Evolutionary conservation across 2,113 vertebrate genomes (phyloP).

Genomic region (Bufo bufo): DNA sequence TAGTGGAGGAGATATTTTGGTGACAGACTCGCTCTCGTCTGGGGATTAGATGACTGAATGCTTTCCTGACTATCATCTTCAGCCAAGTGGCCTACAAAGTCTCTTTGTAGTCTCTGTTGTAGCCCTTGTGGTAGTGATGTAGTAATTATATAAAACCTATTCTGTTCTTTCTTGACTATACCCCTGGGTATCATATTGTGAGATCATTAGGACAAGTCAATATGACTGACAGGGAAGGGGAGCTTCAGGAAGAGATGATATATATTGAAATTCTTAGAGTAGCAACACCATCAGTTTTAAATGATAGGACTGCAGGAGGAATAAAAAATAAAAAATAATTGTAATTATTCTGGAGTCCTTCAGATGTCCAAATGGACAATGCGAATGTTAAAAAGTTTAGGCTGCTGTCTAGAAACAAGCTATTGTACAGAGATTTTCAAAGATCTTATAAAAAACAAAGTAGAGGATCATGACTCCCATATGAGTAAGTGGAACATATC

Average conservation of each 20-base stretch:
- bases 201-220: neutral
- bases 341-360: neutral
- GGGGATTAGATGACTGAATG: no score
- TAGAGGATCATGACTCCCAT: no score
- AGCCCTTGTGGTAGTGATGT: neutral
- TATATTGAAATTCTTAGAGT: neutral
- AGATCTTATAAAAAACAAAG: no score
- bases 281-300: neutral
- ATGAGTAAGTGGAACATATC: no score
- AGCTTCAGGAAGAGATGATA: neutral
- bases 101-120: no score
- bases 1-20: no score
- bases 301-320: neutral
- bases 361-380: neutral
- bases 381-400: neutral
- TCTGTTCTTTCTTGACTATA: neutral
- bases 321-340: neutral
- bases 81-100: neutral
- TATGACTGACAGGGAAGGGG: neutral
- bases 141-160: neutral
- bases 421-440: no score
- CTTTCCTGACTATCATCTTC: neutral
- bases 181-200: constrained; percentile 1
- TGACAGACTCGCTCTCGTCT: no score
- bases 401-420: neutral